Conservation (phyloP, 2,888 invertebrate species). For the Pegoplata infirma region DNA sequence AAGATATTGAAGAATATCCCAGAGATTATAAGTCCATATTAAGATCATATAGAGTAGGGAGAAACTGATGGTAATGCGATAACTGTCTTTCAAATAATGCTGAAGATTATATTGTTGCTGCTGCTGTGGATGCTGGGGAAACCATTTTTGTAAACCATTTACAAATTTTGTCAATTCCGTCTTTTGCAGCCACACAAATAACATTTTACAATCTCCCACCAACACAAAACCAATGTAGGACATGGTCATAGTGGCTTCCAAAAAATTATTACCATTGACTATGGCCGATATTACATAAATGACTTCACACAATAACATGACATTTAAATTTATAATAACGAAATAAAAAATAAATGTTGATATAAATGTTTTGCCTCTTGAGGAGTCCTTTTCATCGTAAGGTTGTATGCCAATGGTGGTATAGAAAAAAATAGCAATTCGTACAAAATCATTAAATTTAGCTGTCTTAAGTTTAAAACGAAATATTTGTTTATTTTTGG, state of each 20-base stretch:
- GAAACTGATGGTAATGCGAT: slow-evolving; percentile 65
- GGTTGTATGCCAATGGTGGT: slow-evolving; percentile 66
- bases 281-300: slow-evolving; percentile 60
- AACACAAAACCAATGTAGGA: slow-evolving; percentile 72
- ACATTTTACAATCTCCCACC: slow-evolving; percentile 71
- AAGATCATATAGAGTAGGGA: slow-evolving; percentile 70
- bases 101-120: slow-evolving; percentile 34
- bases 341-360: slow-evolving; percentile 50
- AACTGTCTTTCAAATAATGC: slow-evolving; percentile 62
- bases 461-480: neutral
- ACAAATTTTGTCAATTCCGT: slow-evolving; percentile 53
- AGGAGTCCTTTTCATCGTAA: neutral
- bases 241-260: slow-evolving; percentile 70
- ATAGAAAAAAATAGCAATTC: slow-evolving; percentile 71
- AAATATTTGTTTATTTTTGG: too few species aligned
- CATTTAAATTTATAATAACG: slow-evolving; percentile 61
- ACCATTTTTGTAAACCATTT: slow-evolving; percentile 18
- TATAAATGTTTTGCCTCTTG: neutral
- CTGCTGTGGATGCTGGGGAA: slow-evolving; percentile 5
- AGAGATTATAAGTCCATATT: slow-evolving; percentile 74
- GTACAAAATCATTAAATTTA: slow-evolving; percentile 57
- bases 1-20: slow-evolving; percentile 66
- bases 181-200: slow-evolving; percentile 69
- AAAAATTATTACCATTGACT: slow-evolving; percentile 63
- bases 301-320: slow-evolving; percentile 59